A percentile compares a stretch with the other conserved stretches of the same genome.
Evolutionary conservation across 2,797 vertebrate genomes (phyloP).

Genomic region (Pangasius djambal): DNA sequence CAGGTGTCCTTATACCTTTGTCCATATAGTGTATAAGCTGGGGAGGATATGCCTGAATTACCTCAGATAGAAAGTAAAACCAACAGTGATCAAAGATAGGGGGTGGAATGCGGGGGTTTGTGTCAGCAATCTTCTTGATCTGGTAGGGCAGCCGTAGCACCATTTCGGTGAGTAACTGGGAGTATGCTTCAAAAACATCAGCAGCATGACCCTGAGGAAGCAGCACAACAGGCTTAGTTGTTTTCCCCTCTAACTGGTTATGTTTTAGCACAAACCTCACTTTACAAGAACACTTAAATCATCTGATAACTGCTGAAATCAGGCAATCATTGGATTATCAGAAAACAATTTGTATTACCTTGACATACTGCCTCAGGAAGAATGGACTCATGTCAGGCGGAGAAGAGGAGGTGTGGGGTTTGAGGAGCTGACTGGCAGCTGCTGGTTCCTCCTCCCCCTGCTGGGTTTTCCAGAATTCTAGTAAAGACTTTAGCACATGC

Average conservation of each 20-base stretch:
- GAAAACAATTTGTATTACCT: slow-evolving; percentile 74
- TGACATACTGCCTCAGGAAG: slow-evolving; percentile 97
- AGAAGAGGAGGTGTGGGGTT: slow-evolving; percentile 92
- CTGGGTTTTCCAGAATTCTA: slow-evolving; percentile 97
- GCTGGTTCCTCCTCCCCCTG: slow-evolving; percentile 94
- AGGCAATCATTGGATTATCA: neutral
- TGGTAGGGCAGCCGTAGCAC: slow-evolving; percentile 96
- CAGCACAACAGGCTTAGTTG: neutral
- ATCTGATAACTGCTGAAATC: neutral
- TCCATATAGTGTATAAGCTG: neutral
- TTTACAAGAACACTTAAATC: neutral
- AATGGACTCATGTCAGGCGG: slow-evolving; percentile 99
- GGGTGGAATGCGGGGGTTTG: slow-evolving; percentile 91
- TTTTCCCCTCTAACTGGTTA: neutral
- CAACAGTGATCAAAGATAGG: slow-evolving; percentile 98
- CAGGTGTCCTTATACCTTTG: neutral
- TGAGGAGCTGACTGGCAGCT: slow-evolving; percentile 90
- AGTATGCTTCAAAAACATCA: slow-evolving; percentile 98
- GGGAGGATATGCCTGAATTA: slow-evolving; percentile 55
- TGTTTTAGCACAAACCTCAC: neutral
- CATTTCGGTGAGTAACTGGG: slow-evolving; percentile 98
- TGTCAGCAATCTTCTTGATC: slow-evolving; percentile 98
- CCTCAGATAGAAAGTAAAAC: slow-evolving; percentile 98
- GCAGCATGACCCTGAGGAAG: slow-evolving; percentile 89
- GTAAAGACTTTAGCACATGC: slow-evolving; percentile 91